Evolutionary conservation across 2,797 vertebrate genomes (phyloP).

Genomic region (Gobionotothen gibberifrons): DNA sequence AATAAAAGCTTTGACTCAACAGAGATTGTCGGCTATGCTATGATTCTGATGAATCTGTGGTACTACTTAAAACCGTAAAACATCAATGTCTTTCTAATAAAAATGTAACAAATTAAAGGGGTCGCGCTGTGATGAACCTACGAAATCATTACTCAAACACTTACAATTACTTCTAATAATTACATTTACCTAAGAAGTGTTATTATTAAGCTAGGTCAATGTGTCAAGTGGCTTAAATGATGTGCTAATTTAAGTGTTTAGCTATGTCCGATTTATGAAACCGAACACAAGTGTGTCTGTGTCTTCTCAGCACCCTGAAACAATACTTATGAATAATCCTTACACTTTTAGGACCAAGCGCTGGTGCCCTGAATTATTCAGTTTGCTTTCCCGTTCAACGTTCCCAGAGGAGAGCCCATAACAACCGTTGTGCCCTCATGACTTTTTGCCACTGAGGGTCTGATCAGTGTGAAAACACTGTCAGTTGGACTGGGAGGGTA

Average conservation of each 20-base stretch:
- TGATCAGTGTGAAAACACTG: constrained; percentile 41
- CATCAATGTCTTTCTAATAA: neutral
- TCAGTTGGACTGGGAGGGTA: constrained; percentile 2
- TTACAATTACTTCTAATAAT: neutral
- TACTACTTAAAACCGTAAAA: neutral
- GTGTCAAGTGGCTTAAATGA: neutral
- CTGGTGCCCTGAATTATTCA: constrained; percentile 41
- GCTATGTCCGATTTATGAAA: constrained; percentile 13
- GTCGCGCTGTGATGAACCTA: neutral
- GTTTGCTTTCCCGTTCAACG: constrained; percentile 18
- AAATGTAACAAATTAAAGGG: neutral
- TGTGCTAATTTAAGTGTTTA: constrained; percentile 20
- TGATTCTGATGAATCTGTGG: neutral
- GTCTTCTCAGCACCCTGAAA: neutral
- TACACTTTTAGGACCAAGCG: constrained; percentile 18
- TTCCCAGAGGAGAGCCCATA: constrained; percentile 25
- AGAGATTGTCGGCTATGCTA: neutral
- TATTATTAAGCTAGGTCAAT: neutral
- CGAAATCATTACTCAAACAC: neutral
- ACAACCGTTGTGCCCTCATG: constrained; percentile 31
- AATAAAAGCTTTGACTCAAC: neutral
- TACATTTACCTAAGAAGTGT: neutral
- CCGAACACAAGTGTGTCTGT: neutral
- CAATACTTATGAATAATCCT: constrained; percentile 40
- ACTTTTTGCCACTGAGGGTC: constrained; percentile 22